Evolutionary conservation across 2,888 invertebrate species (phyloP).

Genomic region (Drosophila setosimentum): DNA sequence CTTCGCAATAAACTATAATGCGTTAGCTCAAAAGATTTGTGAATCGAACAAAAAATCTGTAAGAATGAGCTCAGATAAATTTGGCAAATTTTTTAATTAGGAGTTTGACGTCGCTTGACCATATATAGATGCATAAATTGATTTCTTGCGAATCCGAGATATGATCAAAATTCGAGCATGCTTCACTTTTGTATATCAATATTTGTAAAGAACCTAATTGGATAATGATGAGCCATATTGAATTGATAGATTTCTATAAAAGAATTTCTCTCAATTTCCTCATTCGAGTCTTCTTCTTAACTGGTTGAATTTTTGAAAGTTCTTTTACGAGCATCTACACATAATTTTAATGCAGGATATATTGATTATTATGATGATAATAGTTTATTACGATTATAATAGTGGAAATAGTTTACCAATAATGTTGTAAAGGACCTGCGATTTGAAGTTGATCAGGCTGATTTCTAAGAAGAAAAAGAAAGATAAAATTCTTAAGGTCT

Average conservation of each 20-base stretch:
- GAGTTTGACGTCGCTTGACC: not conserved
- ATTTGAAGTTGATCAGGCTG: constrained; percentile 9
- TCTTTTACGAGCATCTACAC: not conserved
- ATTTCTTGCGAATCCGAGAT: not conserved
- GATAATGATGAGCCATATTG: not conserved
- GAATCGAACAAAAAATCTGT: not conserved
- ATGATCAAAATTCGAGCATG: not conserved
- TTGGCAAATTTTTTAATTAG: not conserved
- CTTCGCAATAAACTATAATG: not conserved
- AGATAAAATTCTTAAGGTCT: constrained; percentile 12
- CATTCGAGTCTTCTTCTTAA: not conserved
- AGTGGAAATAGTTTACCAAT: constrained; percentile 8
- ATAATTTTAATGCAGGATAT: not conserved
- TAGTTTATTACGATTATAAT: not conserved
- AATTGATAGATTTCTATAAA: not conserved
- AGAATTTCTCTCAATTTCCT: not conserved
- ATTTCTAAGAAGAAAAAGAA: constrained; percentile 7
- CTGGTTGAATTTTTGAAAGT: not conserved
- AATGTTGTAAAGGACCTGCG: constrained; percentile 13
- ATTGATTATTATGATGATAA: not conserved
- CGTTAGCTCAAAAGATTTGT: not conserved
- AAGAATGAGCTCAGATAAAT: constrained; percentile 1
- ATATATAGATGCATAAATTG: constrained; percentile 1
- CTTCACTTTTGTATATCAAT: not conserved
- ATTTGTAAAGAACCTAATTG: not conserved